Base-by-base conservation (phyloP, 1,140 invertebrate species). In the Anagrus nilaparvatae region DNA sequence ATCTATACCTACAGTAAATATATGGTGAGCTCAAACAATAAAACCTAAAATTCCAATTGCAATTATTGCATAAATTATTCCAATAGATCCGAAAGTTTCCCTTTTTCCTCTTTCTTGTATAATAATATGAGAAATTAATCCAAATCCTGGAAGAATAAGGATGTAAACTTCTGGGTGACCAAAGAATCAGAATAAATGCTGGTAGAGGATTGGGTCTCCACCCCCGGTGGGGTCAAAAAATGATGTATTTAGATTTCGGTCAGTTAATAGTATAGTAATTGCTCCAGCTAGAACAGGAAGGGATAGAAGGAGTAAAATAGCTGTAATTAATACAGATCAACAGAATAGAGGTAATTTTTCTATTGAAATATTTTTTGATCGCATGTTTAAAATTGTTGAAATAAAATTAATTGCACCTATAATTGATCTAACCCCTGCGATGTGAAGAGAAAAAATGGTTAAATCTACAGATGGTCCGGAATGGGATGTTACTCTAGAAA, bases 101-200 rank as follows among this genome's bases (percentile, higher is more conserved):
- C 71, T 75, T 72, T 76, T 77, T 10, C 67, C 64, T 53, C 64
- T 69, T 69, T 73, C 65, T 56, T 70, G 64, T 21, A 56, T 69
- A 66, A 78, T 72, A 65, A 78, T 77, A 58, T 78, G 74, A 20
- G 72, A 77, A 58, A 78, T 74, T 65, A 79, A 71, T 14, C 73
- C 76, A 69, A 78, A 79, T 65, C 71, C 71, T 6, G 71, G 72
- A 50, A 77, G 52, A 70, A 78, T 77, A 68, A 77, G 63, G 78
- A 86, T 81, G 67, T 84, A 84, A 50, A 82, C 79, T 75, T 84
- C 79, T 24, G 79, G 78, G 46, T 85, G 81, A 0, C 80, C 79
- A 75, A 82, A 84, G 65, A 84, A 83, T 73, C 78, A 83, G 72
- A 85, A 84, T 70, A 84, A 68, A 61, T 85, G 81, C 74, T 84